Evolutionary conservation across 1,140 invertebrate species (phyloP).

Genomic region (Psilanteris sp.): DNA sequence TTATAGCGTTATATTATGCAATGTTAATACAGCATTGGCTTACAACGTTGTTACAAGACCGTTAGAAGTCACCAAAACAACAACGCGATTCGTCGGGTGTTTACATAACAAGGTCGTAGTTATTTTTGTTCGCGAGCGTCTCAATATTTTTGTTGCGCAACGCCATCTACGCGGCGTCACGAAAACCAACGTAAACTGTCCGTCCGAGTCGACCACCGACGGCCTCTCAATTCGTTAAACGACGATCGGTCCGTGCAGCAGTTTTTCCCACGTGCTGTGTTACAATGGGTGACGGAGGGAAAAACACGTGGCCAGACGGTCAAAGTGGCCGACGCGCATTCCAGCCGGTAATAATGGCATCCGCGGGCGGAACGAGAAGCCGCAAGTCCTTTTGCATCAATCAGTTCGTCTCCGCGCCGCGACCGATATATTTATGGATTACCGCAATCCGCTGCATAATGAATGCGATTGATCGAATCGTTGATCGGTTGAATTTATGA

Average conservation of each 20-base stretch:
- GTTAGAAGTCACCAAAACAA: too few species aligned
- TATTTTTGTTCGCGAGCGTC: too few species aligned
- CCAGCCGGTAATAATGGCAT: conserved; percentile 49
- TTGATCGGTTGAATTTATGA: conserved; percentile 69
- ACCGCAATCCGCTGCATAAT: conserved; percentile 49
- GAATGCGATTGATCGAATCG: conserved; percentile 69
- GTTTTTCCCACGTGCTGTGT: conserved; percentile 28
- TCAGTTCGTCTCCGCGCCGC: conserved; percentile 33
- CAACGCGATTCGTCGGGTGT: too few species aligned
- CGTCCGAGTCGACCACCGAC: too few species aligned
- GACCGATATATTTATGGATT: conserved; percentile 58
- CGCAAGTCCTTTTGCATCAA: conserved; percentile 60
- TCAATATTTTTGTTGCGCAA: too few species aligned
- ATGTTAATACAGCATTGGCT: too few species aligned
- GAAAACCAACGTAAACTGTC: too few species aligned
- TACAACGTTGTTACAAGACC: too few species aligned
- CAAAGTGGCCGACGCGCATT: conserved; percentile 58
- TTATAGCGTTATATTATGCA: too few species aligned
- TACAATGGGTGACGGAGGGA: conserved; percentile 13
- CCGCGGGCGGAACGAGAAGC: conserved; percentile 47
- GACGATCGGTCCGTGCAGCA: neutral
- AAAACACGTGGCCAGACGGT: conserved; percentile 33
- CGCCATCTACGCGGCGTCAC: too few species aligned
- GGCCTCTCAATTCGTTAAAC: too few species aligned
- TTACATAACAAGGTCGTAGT: too few species aligned